Evolutionary conservation across 1,140 invertebrate genomes (phyloP).

Genomic region (Orchestia grillus): DNA sequence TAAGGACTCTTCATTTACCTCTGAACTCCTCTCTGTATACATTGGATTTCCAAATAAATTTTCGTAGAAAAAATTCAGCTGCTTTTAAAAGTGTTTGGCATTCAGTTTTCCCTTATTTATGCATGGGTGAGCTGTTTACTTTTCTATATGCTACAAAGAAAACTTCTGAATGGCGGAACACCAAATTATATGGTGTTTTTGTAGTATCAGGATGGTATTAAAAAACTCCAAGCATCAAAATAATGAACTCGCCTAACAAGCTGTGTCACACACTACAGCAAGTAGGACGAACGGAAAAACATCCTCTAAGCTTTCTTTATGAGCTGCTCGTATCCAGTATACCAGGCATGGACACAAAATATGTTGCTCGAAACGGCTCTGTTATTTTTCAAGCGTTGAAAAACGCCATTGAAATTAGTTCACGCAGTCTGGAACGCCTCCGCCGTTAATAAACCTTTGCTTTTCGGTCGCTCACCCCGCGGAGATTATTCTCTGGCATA

Average conservation of each 20-base stretch:
- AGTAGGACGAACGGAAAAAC: background rate
- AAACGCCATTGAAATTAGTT: background rate
- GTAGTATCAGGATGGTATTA: background rate
- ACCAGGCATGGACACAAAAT: background rate
- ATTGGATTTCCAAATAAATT: too few species aligned
- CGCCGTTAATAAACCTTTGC: too few species aligned
- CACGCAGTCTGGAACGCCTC: background rate
- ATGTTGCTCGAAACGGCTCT: background rate
- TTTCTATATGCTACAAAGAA: too few species aligned
- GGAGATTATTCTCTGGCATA: background rate
- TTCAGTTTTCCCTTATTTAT: too few species aligned
- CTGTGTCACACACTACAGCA: background rate
- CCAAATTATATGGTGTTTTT: too few species aligned
- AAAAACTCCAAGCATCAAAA: background rate
- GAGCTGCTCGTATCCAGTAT: background rate
- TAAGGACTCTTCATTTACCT: too few species aligned
- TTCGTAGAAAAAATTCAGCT: too few species aligned
- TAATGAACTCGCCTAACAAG: background rate
- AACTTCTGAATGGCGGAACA: too few species aligned
- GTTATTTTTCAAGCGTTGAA: background rate
- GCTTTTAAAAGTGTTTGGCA: too few species aligned
- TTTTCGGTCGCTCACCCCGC: background rate
- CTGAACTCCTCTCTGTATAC: too few species aligned
- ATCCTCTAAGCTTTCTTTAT: background rate
- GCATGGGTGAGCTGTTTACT: too few species aligned